Evolutionary conservation across 2,797 vertebrate species (phyloP), one percentile per base, ranked within the genome.

Genomic region (Brachymystax lenok): DNA sequence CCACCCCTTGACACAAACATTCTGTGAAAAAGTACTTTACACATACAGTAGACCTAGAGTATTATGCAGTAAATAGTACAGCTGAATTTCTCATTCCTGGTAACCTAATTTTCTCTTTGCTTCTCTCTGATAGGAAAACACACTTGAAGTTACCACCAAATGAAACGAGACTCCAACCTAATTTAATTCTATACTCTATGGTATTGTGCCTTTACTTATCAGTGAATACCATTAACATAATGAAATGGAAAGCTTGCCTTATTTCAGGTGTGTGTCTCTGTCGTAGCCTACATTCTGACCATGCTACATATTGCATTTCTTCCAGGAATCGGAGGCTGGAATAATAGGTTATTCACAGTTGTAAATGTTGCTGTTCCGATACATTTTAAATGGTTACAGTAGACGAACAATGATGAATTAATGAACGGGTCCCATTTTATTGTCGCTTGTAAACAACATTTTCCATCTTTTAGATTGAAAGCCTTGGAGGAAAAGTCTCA

Each of bases 181-280:
- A 90, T 88, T 85, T 90, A 80, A 83, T 89, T 87, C 86, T 82
- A 83, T 85, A 80, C 88, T 91, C 89, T 85, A 88, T 81, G 80
- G 85, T 88, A 88, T 90, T 78, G 81, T 82, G 74, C 79, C 86
- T 92, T 91, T 92, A 90, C 74, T 86, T 88, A 91, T 92, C 79
- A 84, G 80, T 74, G 84, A 88, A 92, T 92, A 91, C 91, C 89
- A 89, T 79, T 75, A 73, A 77, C 82, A 89, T 88, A 73, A 80
- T 66, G 77, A 87, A 92, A 91, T 92, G 92, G 91, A 92, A 24
- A 21, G 40, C 40, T 40, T 40, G 40, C 40, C 40, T 46, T 46
- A 46, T 46, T 89, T 88, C 83, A 84, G 79, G 80, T 79, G 77
- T 76, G 59, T 63, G 40, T 46, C 40, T 46, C 40, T 13, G 40